A percentile compares a stretch with the other conserved stretches of the same genome.
Conservation (phyloP, 1,140 invertebrate genomes). For the Conopomorpha cramerella region DNA sequence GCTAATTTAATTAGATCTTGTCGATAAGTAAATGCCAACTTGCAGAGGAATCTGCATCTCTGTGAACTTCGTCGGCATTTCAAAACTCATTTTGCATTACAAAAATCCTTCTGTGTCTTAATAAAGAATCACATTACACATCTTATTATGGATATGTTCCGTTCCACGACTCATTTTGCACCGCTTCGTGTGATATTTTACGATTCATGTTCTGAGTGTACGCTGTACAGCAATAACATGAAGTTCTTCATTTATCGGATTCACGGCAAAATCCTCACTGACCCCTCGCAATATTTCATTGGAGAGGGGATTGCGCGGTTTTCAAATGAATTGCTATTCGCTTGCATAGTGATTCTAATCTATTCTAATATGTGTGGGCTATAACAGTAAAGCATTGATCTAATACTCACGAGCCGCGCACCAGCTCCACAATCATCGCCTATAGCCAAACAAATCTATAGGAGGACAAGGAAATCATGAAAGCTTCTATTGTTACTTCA, state of each 20-base stretch:
- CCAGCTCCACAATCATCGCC: conserved; percentile 20
- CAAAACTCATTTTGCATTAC: too few relatives aligned
- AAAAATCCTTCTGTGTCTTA: too few relatives aligned
- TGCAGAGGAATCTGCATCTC: too few relatives aligned
- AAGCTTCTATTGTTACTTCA: conserved; percentile 10
- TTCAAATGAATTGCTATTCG: conserved; percentile 1
- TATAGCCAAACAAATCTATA: conserved; percentile 28
- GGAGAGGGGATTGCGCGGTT: neutral
- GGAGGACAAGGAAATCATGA: conserved; percentile 22
- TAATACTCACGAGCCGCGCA: conserved; percentile 6
- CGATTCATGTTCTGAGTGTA: too few relatives aligned
- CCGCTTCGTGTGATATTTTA: too few relatives aligned
- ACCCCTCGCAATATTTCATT: neutral
- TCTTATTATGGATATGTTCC: too few relatives aligned
- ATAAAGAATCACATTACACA: too few relatives aligned
- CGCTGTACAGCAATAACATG: too few relatives aligned
- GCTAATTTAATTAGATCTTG: too few relatives aligned
- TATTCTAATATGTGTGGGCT: conserved; percentile 17
- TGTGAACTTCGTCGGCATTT: too few relatives aligned
- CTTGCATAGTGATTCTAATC: conserved; percentile 9
- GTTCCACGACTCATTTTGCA: too few relatives aligned
- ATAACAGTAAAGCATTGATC: conserved; percentile 20
- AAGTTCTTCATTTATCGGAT: neutral
- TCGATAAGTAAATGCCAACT: too few relatives aligned
- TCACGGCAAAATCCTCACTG: neutral